Base-by-base conservation (phyloP, 2,888 invertebrate genomes). In the Aricia artaxerxes region DNA sequence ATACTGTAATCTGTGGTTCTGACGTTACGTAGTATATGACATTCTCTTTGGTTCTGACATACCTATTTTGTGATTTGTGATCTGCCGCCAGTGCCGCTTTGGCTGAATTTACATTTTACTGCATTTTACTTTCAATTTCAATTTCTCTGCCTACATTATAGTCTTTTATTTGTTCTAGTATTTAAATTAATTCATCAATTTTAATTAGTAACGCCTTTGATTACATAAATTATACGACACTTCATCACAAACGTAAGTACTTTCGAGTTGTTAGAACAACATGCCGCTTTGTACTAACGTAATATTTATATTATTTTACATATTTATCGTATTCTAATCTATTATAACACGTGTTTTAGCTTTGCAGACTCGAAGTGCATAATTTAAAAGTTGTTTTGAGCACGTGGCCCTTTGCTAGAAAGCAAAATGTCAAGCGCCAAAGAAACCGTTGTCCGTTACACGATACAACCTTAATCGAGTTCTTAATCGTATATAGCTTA, bases 201-300 rank as follows among this genome's bases (percentile, higher is more conserved):
- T 13, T 4, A 2, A 69, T 24, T 31, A 11, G 31, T 69, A 69
- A 35, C 13, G 35, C 31, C 31, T 24, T 38, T 1, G 4, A 35
- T 16, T 13, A 38, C 35, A 35, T 13, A 35, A 69, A 64, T 11
- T 31, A 31, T 31, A 69, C 69, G 4, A 35, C 35, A 69, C 13
- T 24, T 44, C 73, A 73, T 73, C 40, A 24, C 44, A 44, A 73
- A 73, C 44, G 73, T 73, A 73, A 73, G 73, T 73, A 44, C 73
- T 38, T 64, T 64, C 3, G n/a, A 73, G 44, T 24, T 24, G 24
- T n/a, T 40, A 73, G n/a, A 44, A 44, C 40, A 73, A 72, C 6
- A 40, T 24, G 24, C 44, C n/a, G 44, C 73, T 44, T 24, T 44
- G 73, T 73, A 9, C 16, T 73, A 73, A 44, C n/a, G 40, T n/a